phyloP scores from a whole-genome alignment of 2,113 vertebrate genomes.

The Tiliqua scincoides region DNA sequence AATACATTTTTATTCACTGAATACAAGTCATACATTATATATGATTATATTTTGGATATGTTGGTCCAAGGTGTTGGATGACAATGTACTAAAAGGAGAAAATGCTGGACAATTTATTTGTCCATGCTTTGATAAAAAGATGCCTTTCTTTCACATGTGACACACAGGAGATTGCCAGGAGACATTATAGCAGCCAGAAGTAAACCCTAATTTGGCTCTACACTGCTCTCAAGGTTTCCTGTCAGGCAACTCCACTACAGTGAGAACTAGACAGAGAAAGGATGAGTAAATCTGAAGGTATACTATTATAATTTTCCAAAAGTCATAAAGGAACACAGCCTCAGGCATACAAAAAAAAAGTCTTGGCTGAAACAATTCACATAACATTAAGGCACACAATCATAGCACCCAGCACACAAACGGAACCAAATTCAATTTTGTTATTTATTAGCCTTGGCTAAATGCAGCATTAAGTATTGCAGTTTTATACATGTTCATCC shows the following conservation, averaged over 20 bases:
- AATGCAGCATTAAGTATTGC: constrained; percentile 21
- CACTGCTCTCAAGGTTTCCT: constrained; percentile 8
- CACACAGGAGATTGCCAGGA: constrained; percentile 17
- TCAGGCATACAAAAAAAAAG: constrained; percentile 18
- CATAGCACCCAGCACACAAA: constrained; percentile 11
- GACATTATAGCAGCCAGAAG: constrained; percentile 28
- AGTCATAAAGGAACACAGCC: constrained; percentile 17
- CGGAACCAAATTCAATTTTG: constrained; percentile 6
- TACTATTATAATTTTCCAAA: constrained; percentile 32
- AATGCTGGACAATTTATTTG: neutral
- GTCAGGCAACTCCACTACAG: constrained; percentile 20
- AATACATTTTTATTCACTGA: too few species aligned
- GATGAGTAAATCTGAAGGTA: neutral
- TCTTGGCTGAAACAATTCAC: constrained; percentile 17
- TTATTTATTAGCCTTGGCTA: constrained; percentile 22
- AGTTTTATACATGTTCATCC: constrained; percentile 35
- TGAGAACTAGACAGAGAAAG: constrained; percentile 13
- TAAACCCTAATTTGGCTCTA: constrained; percentile 28
- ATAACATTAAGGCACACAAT: constrained; percentile 27
- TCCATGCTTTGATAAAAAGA: too few species aligned
- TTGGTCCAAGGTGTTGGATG: too few species aligned
- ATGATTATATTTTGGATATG: too few species aligned
- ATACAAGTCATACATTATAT: too few species aligned
- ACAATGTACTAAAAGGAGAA: too few species aligned
- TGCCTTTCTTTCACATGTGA: neutral